These are phyloP conservation scores for Podarcis cretensis DNA, from an alignment of 2,113 vertebrate species.

Conservation along the genomic window DNA sequence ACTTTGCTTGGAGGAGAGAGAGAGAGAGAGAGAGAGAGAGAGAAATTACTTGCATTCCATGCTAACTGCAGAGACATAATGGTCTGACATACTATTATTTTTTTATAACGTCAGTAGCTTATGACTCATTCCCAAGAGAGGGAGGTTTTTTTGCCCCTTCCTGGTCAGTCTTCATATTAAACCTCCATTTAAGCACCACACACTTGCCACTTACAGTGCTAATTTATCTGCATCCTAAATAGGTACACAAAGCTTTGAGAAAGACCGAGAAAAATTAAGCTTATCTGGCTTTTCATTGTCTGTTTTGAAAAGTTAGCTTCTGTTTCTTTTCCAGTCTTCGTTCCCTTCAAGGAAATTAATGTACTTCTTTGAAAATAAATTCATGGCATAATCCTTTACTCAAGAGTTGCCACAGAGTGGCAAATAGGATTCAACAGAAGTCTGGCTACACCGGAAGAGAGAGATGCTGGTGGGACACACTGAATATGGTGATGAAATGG, in stretches of 20 bases:
- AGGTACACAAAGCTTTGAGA: neutral
- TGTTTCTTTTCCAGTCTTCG: neutral
- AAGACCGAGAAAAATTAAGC: neutral
- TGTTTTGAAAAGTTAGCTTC: neutral
- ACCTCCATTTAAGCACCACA: neutral
- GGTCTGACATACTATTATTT: neutral
- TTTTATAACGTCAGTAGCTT: neutral
- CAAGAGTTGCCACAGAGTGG: no score
- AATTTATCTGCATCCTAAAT: neutral
- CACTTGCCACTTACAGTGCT: neutral
- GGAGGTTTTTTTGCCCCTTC: neutral
- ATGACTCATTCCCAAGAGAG: neutral
- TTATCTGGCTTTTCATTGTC: neutral
- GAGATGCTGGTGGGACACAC: neutral
- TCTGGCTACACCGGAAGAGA: neutral
- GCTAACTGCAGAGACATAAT: neutral
- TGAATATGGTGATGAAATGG: neutral
- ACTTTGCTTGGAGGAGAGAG: neutral
- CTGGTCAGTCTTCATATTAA: slow-evolving; percentile 10
- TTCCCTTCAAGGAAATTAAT: neutral
- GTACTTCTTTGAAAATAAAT: neutral
- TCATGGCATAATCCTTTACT: neutral
- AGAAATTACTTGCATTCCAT: no score
- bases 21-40: neutral
- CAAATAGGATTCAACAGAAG: neutral